phyloP scores from a whole-genome alignment of 2,113 vertebrate species.

The Labeo catla region DNA sequence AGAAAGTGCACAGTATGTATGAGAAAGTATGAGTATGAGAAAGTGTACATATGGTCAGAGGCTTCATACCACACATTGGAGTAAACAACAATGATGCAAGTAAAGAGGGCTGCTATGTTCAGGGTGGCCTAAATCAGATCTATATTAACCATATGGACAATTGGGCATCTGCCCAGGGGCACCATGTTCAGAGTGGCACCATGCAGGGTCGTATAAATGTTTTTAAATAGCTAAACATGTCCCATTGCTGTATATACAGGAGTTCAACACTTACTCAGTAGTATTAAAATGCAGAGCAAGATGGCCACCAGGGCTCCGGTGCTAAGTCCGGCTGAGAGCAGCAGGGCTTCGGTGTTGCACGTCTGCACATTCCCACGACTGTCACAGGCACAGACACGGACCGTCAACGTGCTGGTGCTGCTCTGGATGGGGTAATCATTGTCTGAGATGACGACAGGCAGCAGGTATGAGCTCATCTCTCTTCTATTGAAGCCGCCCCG shows the following conservation, averaged over 20 bases:
- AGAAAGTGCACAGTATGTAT: background rate
- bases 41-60: background rate
- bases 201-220: background rate
- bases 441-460: slow-evolving; percentile 95
- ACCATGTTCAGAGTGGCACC: background rate
- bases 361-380: slow-evolving; percentile 88
- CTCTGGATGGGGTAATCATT: slow-evolving; percentile 94
- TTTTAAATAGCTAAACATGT: slow-evolving; percentile 11
- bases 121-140: background rate
- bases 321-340: slow-evolving; percentile 88
- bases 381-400: slow-evolving; percentile 88
- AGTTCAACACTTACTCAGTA: slow-evolving; percentile 82
- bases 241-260: background rate
- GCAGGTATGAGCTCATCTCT: slow-evolving; percentile 88
- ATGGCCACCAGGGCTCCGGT: slow-evolving; percentile 89
- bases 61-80: background rate
- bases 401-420: slow-evolving; percentile 88
- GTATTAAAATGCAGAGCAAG: slow-evolving; percentile 87
- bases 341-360: slow-evolving; percentile 86
- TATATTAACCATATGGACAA: slow-evolving; percentile 1
- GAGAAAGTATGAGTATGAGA: too few relatives aligned
- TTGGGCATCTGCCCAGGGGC: slow-evolving; percentile 4
- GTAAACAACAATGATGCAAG: background rate
- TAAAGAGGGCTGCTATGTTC: background rate
- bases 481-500: slow-evolving; percentile 90